phyloP scores from a whole-genome alignment of 2,113 vertebrate genomes.

The Sorex fumeus region DNA sequence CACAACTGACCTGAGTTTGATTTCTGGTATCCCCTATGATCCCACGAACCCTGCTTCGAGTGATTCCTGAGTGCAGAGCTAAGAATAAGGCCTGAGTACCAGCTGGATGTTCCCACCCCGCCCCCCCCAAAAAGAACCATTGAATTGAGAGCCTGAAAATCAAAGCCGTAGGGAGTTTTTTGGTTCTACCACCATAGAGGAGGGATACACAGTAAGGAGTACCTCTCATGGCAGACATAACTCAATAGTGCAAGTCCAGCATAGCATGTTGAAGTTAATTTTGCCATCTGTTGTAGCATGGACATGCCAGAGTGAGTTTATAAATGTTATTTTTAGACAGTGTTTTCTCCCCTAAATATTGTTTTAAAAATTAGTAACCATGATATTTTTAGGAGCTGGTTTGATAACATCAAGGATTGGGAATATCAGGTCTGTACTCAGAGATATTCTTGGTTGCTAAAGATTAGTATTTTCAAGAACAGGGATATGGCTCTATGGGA shows the following conservation, averaged over 20 bases:
- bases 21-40: too few species aligned
- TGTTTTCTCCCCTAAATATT: not conserved
- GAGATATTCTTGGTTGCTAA: conserved; percentile 31
- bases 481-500: too few species aligned
- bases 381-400: conserved; percentile 1
- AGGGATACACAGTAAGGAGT: not conserved
- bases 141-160: too few species aligned
- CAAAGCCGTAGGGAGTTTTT: not conserved
- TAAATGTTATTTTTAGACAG: not conserved
- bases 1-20: too few species aligned
- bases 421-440: conserved; percentile 21
- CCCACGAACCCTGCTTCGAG: too few species aligned
- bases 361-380: not conserved
- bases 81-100: too few species aligned
- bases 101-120: too few species aligned
- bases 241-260: not conserved
- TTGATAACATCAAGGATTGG: not conserved
- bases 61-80: too few species aligned
- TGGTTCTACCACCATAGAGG: not conserved
- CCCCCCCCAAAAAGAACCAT: too few species aligned
- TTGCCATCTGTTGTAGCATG: not conserved
- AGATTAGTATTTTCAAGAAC: not conserved
- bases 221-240: not conserved
- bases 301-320: not conserved
- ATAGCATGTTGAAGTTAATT: not conserved